Conservation (phyloP, 2,888 invertebrate genomes). For the Exephanes ischioxanthus region DNA sequence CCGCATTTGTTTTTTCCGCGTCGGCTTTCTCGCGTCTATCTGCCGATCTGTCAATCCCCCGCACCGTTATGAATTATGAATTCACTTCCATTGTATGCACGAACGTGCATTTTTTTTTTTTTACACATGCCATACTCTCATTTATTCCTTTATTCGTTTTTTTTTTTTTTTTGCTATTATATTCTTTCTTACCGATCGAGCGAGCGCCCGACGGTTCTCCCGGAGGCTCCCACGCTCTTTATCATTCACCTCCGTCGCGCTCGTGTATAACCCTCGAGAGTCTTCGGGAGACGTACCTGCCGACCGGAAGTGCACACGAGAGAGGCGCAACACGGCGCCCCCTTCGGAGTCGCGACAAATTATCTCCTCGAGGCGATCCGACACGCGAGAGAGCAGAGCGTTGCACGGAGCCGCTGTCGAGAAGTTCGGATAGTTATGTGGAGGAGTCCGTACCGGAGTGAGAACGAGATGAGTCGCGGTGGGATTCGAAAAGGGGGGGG, state of each 20-base stretch:
- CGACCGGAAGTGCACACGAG: conserved; percentile 64
- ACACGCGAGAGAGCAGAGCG: conserved; percentile 53
- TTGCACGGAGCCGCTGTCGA: background rate
- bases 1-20: background rate
- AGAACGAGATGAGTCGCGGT: conserved; percentile 31
- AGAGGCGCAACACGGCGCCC: conserved; percentile 46
- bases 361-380: conserved; percentile 63
- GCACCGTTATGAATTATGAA: conserved; percentile 46
- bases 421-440: background rate
- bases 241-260: conserved; percentile 55
- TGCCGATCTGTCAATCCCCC: conserved; percentile 47
- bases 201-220: background rate
- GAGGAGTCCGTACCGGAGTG: conserved; percentile 6
- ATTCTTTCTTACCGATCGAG: conserved; percentile 20
- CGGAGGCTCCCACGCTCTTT: conserved; percentile 61
- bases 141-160: conserved; percentile 7
- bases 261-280: background rate
- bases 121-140: background rate
- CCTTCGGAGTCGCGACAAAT: conserved; percentile 58
- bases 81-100: conserved; percentile 53
- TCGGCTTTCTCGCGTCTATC: conserved; percentile 16
- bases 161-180: background rate
- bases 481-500: conserved; percentile 9
- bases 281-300: conserved; percentile 56
- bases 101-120: conserved; percentile 4